Conservation (phyloP, 2,113 vertebrate genomes). For the Microtus montanus region DNA sequence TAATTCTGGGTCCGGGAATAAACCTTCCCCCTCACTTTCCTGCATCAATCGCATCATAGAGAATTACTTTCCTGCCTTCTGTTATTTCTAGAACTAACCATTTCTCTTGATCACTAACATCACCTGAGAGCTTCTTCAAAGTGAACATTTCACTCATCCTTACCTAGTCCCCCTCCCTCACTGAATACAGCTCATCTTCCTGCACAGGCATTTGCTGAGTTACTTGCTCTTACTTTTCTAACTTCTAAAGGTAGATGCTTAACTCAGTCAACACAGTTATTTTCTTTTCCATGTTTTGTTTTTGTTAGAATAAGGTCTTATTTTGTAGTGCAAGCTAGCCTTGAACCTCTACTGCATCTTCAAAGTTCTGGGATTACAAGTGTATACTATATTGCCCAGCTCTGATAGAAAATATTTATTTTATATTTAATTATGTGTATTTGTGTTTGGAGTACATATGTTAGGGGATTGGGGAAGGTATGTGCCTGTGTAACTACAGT, state of each 20-base stretch:
- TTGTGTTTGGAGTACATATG: neutral
- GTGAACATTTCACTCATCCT: neutral
- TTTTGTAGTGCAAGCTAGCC: neutral
- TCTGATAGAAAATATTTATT: neutral
- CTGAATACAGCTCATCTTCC: neutral
- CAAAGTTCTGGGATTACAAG: neutral
- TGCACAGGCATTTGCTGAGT: neutral
- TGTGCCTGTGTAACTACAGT: neutral
- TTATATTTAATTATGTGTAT: neutral
- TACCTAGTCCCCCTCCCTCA: neutral
- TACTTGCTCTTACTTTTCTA: constrained; percentile 20
- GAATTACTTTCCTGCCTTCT: neutral
- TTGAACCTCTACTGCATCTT: neutral
- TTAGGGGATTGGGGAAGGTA: neutral
- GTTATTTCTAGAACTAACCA: neutral
- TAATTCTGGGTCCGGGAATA: neutral
- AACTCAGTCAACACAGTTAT: neutral
- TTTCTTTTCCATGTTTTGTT: neutral
- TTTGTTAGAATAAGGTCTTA: neutral
- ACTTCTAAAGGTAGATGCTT: neutral
- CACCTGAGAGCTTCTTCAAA: neutral
- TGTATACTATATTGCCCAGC: neutral
- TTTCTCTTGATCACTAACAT: neutral
- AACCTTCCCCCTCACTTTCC: neutral
- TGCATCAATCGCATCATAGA: neutral